Evolutionary conservation across 2,888 invertebrate species (phyloP), one percentile per base, ranked within the genome.

Genomic region (Epinotia bilunana): DNA sequence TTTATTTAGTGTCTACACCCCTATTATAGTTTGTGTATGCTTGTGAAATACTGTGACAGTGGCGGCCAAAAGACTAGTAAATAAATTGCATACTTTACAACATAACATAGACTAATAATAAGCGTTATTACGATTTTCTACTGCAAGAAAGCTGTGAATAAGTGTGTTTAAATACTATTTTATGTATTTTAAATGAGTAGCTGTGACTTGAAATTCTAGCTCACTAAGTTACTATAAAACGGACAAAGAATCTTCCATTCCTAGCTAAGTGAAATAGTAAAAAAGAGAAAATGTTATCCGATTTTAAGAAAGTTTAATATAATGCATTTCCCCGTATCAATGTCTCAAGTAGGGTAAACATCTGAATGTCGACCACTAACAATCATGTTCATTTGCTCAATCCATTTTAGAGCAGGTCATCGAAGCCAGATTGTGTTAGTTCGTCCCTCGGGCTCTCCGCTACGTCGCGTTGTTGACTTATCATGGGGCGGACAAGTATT

Each of bases 101-200:
- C n/a, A n/a, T 20, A 71, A 55, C 53, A 39, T 62, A 23, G 33
- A 33, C 33, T 71, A 71, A 18, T 71, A 71, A 62, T 53, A 62
- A 71, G 71, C 71, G 39, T 33, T 16, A 71, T 28, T 62, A 71
- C 62, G 20, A 39, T 33, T 70, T 71, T 33, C 61, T 62, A 62
- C 46, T 7, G 39, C 55, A 62, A 53, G 33, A 53, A 71, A 39
- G 53, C 33, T 39, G 49, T 61, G 33, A 68, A 39, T 39, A 39
- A 68, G 20, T 43, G 55, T 58, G 23, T 58, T 58, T 68, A 58
- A 9, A 46, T 7, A 9, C 39, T 58, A 58, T 58, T 46, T 6
- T 71, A 53, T 53, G 13, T 65, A 53, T 33, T 67, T 28, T 55
- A 53, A 6, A 7, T 46, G 49, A 39, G 18, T 62, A 20, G 13